Base-by-base conservation (phyloP, 2,888 invertebrate genomes). In the Pristionchus japonicus region DNA sequence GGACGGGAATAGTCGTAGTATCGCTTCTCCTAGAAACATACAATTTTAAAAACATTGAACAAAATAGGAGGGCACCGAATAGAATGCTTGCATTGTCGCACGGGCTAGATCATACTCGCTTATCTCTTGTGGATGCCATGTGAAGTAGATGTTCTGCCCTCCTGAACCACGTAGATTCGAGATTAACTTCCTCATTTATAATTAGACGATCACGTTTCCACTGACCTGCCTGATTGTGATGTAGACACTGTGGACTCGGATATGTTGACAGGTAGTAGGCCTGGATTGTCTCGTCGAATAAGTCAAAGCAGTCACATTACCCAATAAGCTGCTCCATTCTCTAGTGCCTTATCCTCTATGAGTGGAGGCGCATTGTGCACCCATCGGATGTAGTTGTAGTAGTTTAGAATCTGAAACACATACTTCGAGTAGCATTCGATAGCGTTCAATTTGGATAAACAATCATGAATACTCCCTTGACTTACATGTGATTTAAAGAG, bases 321-420 rank as follows among this genome's bases (percentile, higher is more conserved):
- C 74, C 74, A 74, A 9, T 40, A n/a, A 3, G 17, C 40, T 0
- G 74, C 74, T 20, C 74, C n/a, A 40, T 74, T 43, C n/a, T 37
- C 74, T 1, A 74, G 20, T 37, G 6, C 43, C 40, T 40, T 20
- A 40, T 74, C 74, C 23, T 31, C 74, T 0, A 40, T 23, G 17
- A 74, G 43, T 3, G 74, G 13, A 40, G 74, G 74, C 20, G 74
- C 74, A n/a, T 74, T 43, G 43, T 74, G 74, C 40, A 74, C 40
- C 74, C 74, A 74, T 43, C 74, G n/a, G 40, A 74, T 74, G 40
- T 74, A 74, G 74, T 74, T 74, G 74, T 40, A 43, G 40, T 40
- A 74, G 40, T 74, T 74, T 1, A 74, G 20, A 1, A 74, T 13
- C 74, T 74, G 74, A 40, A 13, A 23, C 9, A 20, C 34, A 13